Evolutionary conservation across 2,797 vertebrate species (phyloP).

Genomic region (Sebastes aleutianus): DNA sequence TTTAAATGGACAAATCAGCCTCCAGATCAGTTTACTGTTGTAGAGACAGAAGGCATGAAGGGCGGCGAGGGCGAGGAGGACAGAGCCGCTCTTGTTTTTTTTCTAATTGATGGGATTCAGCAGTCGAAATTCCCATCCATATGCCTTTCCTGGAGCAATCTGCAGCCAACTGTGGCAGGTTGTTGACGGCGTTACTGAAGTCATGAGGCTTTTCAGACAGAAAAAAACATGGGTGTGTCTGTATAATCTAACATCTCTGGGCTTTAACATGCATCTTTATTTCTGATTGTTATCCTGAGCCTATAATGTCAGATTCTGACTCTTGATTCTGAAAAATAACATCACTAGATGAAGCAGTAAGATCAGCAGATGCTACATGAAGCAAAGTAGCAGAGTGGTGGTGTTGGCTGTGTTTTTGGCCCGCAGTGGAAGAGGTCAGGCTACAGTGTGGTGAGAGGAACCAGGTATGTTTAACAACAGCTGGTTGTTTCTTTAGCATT

Average conservation of each 20-base stretch:
- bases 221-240: conserved; percentile 13
- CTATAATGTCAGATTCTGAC: not conserved
- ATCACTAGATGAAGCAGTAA: not conserved
- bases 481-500: conserved; percentile 31
- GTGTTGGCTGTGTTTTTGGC: conserved; percentile 32
- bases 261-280: not conserved
- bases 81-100: conserved; percentile 67
- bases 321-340: conserved; percentile 13
- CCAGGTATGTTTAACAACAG: conserved; percentile 55
- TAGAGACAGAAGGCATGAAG: conserved; percentile 43
- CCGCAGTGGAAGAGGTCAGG: conserved; percentile 56
- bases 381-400: not conserved
- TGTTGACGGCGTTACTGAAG: conserved; percentile 32
- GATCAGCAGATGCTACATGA: conserved; percentile 6
- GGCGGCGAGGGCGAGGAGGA: conserved; percentile 27
- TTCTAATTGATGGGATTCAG: conserved; percentile 67
- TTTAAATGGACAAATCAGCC: conserved; percentile 31
- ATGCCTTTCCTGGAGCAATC: conserved; percentile 53
- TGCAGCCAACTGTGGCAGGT: conserved; percentile 36
- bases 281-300: not conserved
- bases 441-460: conserved; percentile 61
- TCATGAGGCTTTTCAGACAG: conserved; percentile 33
- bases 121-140: conserved; percentile 50
- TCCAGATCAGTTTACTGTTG: conserved; percentile 37
- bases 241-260: conserved; percentile 3